Percentiles rank a stretch among this genome's conserved stretches.
These are phyloP conservation scores for Sogatella furcifera DNA, from an alignment of 1,140 invertebrate species.

Conservation along the genomic window DNA sequence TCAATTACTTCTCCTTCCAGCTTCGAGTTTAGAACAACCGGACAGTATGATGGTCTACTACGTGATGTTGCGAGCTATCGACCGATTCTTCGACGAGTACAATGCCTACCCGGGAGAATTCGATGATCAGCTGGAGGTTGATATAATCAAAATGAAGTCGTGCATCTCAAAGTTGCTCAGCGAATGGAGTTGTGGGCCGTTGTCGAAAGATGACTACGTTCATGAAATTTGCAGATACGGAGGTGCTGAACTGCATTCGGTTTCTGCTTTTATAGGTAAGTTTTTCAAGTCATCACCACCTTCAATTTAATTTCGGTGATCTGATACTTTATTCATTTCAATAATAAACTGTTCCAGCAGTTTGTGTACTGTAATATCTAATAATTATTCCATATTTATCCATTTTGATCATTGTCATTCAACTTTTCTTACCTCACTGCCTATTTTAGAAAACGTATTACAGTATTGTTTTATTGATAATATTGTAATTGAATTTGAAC, in stretches of 20 bases:
- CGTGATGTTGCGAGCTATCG: conserved; percentile 79
- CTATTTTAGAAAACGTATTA: too few species aligned
- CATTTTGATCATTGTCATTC: too few species aligned
- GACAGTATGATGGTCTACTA: conserved; percentile 85
- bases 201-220: conserved; percentile 84
- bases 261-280: conserved; percentile 82
- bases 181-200: conserved; percentile 71
- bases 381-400: too few species aligned
- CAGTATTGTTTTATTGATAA: too few species aligned
- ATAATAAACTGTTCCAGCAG: too few species aligned
- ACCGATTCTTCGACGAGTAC: conserved; percentile 80
- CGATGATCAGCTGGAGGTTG: conserved; percentile 76
- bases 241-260: conserved; percentile 84
- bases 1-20: conserved; percentile 33
- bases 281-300: too few species aligned
- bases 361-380: too few species aligned
- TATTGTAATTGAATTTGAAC: too few species aligned
- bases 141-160: conserved; percentile 78
- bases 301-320: neutral
- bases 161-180: conserved; percentile 61
- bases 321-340: neutral
- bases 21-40: conserved; percentile 55
- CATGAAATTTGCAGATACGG: conserved; percentile 94
- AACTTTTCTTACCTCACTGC: too few species aligned
- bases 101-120: conserved; percentile 84